Evolutionary conservation across 2,888 invertebrate species (phyloP), one percentile per base, ranked within the genome.

Genomic region (Drosophila barbarae): DNA sequence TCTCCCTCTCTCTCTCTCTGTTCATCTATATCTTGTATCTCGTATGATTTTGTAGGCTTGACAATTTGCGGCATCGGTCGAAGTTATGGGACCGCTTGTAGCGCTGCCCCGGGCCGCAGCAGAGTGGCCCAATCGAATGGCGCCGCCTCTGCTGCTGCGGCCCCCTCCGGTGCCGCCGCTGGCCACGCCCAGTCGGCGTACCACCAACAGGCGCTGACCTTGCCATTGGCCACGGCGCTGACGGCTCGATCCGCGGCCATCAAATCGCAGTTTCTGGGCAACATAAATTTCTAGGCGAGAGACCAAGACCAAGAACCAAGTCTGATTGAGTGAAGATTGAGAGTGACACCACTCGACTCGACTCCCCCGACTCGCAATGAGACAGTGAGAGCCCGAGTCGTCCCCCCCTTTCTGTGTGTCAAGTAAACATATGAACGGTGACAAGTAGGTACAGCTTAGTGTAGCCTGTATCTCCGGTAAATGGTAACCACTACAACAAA

Each of bases 31-130:
- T 83, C 59, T 82, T 74, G 81, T 77, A 71, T 82, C 71, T 84
- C 85, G 67, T 83, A 76, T 82, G 81, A 86, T 85, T 82, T 86
- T 86, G 81, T 88, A 89, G 89, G 89, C 81, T 86, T 89, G 77
- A 87, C 89, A 74, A 88, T 89, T 84, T 89, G 88, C 87, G 89
- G 89, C 86, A 88, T 89, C 86, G 88, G 88, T 88, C 89, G 89
- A 88, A 88, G 87, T 87, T 88, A 88, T 80, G 86, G 87, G 85
- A 84, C 78, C 70, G 80, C 89, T 68, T 88, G 88, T 86, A 87
- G 87, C 87, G 84, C 85, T 72, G 87, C 85, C 71, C 80, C 85
- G 71, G 86, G 82, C 76, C 85, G 88, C 76, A 86, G 88, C 74
- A 76, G 74, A 76, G 81, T 79, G 51, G 76, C 75, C 61, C 76